Conservation (phyloP, 2,797 vertebrate species). For the Rhabdophis nuchalis region DNA sequence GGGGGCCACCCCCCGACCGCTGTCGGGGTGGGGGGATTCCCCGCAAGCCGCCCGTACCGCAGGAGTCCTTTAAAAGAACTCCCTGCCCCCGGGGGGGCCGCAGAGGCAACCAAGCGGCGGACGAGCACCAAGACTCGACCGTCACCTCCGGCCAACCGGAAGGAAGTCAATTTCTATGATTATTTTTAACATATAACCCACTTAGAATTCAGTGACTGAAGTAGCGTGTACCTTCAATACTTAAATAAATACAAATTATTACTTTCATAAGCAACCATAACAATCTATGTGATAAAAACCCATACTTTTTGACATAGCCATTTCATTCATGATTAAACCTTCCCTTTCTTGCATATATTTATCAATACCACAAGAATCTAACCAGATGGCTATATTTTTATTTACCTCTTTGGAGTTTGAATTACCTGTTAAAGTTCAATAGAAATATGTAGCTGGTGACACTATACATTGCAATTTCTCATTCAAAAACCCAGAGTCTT, state of each 20-base stretch:
- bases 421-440: not conserved
- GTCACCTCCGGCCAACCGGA: no score
- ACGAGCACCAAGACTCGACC: no score
- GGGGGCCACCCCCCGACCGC: no score
- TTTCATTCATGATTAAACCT: not conserved
- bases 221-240: not conserved
- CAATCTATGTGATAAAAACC: not conserved
- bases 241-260: not conserved
- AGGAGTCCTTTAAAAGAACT: no score
- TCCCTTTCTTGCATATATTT: not conserved
- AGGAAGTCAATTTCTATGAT: not conserved
- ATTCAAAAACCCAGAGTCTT: not conserved
- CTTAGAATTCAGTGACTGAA: not conserved
- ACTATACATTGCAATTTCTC: not conserved
- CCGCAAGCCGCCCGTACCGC: no score
- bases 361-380: not conserved
- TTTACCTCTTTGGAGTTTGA: not conserved
- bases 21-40: no score
- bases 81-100: no score
- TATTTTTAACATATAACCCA: not conserved
- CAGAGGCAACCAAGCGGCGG: no score
- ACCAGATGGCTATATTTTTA: constrained; percentile 18
- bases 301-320: not conserved
- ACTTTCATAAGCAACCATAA: not conserved
- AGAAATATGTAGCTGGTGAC: not conserved